phyloP scores from a whole-genome alignment of 2,113 vertebrate species.

The Takifugu flavidus region DNA sequence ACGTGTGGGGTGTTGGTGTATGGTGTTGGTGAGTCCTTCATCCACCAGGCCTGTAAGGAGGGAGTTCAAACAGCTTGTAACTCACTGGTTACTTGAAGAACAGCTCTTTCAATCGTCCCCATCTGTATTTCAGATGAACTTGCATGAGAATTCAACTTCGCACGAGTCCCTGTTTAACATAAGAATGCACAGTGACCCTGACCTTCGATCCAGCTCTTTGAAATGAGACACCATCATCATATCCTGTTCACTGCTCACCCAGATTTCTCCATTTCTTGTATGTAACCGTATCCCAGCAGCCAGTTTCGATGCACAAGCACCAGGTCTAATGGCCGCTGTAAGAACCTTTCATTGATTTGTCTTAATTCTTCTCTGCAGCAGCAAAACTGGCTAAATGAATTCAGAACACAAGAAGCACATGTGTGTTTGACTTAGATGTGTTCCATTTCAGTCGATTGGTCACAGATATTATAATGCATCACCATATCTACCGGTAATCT shows the following conservation, averaged over 20 bases:
- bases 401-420: slow-evolving; percentile 2
- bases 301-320: slow-evolving; percentile 29
- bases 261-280: slow-evolving; percentile 20
- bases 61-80: no score
- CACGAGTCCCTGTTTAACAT: background rate
- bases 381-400: slow-evolving; percentile 6
- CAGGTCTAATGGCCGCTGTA: slow-evolving; percentile 45
- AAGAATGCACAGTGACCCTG: slow-evolving; percentile 2
- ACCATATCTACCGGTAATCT: background rate
- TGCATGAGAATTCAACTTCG: background rate
- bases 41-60: background rate
- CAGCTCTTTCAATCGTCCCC: no score
- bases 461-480: no score
- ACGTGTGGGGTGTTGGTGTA: background rate
- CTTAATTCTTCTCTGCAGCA: slow-evolving; percentile 11
- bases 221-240: slow-evolving; percentile 15
- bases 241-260: slow-evolving; percentile 9
- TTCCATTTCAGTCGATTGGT: no score
- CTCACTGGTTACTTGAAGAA: no score
- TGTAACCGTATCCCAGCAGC: slow-evolving; percentile 41
- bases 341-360: slow-evolving; percentile 52
- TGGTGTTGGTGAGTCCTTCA: background rate
- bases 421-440: background rate
- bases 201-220: slow-evolving; percentile 21
- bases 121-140: no score